Conservation (phyloP, 2,113 vertebrate species). For the Dissostichus mawsoni region DNA sequence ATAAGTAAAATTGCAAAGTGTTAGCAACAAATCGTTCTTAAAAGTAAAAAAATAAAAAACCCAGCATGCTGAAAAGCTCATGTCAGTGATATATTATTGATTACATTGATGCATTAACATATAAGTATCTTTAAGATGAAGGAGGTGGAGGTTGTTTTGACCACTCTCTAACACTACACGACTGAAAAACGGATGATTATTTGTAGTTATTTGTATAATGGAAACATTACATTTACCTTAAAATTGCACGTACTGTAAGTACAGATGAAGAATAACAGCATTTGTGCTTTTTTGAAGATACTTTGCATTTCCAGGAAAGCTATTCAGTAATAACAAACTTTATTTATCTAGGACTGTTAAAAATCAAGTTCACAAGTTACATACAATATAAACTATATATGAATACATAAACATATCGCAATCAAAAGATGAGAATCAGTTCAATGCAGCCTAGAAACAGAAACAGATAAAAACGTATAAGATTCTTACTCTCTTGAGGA, state of each 20-base stretch:
- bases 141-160: background rate
- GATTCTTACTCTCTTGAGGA: background rate
- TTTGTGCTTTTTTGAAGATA: background rate
- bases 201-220: no score
- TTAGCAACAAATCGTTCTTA: background rate
- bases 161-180: background rate
- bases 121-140: background rate
- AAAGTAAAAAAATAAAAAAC: background rate
- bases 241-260: background rate
- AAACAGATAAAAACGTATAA: no score
- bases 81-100: background rate
- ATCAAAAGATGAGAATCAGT: no score
- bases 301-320: background rate
- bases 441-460: no score
- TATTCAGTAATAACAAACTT: no score
- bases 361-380: no score
- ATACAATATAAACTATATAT: no score
- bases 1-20: background rate
- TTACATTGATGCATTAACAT: background rate
- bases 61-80: no score
- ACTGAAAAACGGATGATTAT: no score
- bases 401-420: no score
- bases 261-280: background rate
- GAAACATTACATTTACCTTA: background rate
- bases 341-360: no score